Percentiles rank a stretch among this genome's conserved stretches.
These are phyloP conservation scores for Ypsolopha scabrella DNA, from an alignment of 2,888 invertebrate species.

Conservation along the genomic window DNA sequence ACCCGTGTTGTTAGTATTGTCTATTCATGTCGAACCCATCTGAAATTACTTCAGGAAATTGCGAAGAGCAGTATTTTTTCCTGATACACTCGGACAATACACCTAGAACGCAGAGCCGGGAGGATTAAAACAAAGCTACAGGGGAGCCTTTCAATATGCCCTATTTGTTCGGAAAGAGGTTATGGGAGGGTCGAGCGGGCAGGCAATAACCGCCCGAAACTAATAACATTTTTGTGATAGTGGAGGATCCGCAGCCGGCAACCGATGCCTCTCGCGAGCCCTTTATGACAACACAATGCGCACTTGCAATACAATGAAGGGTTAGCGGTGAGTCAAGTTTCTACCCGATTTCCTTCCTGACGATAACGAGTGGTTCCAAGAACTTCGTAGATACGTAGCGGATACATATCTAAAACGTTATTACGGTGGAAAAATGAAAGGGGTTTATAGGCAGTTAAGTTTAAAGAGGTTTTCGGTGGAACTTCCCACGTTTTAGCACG, in stretches of 20 bases:
- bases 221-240: slow-evolving; percentile 68
- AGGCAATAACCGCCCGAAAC: slow-evolving; percentile 63
- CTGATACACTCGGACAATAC: neutral
- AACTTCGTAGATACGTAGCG: neutral
- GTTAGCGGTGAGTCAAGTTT: slow-evolving; percentile 36
- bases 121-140: slow-evolving; percentile 17
- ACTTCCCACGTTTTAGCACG: slow-evolving; percentile 24
- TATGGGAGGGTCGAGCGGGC: slow-evolving; percentile 39
- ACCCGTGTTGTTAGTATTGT: too few relatives aligned
- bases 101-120: slow-evolving; percentile 9
- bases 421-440: neutral
- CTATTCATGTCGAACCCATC: neutral
- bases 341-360: slow-evolving; percentile 26
- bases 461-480: neutral
- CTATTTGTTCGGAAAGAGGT: slow-evolving; percentile 35
- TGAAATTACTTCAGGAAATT: neutral
- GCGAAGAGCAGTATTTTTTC: neutral
- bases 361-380: slow-evolving; percentile 21
- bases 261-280: slow-evolving; percentile 37
- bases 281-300: slow-evolving; percentile 56
- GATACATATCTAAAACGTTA: neutral
- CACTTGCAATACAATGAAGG: slow-evolving; percentile 51
- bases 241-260: slow-evolving; percentile 39
- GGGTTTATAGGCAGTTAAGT: slow-evolving; percentile 2
- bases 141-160: slow-evolving; percentile 15